Percentiles rank a stretch among this genome's conserved stretches.
Conservation (phyloP, 1,140 invertebrate genomes). For the Sinella curviseta region DNA sequence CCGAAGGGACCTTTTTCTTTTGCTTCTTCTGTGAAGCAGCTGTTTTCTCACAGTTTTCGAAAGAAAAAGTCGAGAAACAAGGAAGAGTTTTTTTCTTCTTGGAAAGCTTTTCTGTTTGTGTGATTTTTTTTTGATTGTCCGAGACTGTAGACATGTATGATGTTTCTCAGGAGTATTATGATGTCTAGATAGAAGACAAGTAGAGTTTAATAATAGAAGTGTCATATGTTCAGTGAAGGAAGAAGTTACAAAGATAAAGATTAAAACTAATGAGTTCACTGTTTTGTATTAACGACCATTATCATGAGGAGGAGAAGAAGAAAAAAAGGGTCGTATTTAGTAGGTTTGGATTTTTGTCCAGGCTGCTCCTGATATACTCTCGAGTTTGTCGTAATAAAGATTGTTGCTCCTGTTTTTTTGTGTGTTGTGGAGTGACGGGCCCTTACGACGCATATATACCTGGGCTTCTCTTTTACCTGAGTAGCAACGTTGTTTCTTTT, state of each 20-base stretch:
- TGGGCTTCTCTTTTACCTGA: neutral
- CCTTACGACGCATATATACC: too few species aligned
- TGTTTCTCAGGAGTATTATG: constrained; percentile 17
- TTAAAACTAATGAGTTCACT: constrained; percentile 19
- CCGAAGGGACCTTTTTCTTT: neutral
- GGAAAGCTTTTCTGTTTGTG: too few species aligned
- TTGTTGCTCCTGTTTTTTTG: too few species aligned
- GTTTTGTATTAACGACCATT: constrained; percentile 11
- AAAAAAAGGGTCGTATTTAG: neutral
- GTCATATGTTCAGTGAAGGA: neutral
- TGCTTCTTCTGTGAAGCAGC: neutral
- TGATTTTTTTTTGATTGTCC: too few species aligned
- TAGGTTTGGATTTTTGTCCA: too few species aligned
- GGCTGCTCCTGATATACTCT: too few species aligned
- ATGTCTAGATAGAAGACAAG: too few species aligned
- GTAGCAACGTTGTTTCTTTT: neutral
- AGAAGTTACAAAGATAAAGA: constrained; percentile 11
- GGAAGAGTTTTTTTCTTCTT: neutral
- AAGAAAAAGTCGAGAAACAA: neutral
- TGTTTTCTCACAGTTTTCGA: constrained; percentile 6
- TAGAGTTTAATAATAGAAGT: constrained; percentile 19
- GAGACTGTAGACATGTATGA: too few species aligned
- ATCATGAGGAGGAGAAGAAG: too few species aligned
- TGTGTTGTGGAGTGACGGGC: too few species aligned
- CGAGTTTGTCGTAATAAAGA: too few species aligned